A percentile compares a stretch with the other conserved stretches of the same genome.
Evolutionary conservation across 2,113 vertebrate genomes (phyloP).

Genomic region (Peromyscus maniculatus): DNA sequence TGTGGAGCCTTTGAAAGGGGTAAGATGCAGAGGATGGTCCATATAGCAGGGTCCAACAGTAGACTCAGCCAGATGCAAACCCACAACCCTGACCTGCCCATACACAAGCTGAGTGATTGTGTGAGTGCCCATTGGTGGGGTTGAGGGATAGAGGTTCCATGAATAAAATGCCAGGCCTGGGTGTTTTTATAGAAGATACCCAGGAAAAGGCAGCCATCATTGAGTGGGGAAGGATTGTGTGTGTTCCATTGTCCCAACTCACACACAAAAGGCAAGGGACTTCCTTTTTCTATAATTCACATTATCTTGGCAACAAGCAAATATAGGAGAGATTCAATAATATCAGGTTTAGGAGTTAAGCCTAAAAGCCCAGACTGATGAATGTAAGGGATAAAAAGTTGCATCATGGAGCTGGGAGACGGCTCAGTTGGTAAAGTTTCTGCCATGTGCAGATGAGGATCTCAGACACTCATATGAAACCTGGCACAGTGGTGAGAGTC

Average conservation of each 20-base stretch:
- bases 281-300: background rate
- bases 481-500: background rate
- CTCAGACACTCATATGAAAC: background rate
- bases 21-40: background rate
- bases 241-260: rapidly evolving
- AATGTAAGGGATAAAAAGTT: background rate
- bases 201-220: background rate
- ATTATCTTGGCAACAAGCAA: background rate
- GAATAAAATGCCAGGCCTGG: rapidly evolving
- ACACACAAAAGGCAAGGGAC: background rate
- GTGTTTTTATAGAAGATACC: no score
- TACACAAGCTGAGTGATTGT: background rate
- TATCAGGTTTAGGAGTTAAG: background rate
- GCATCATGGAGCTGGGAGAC: background rate
- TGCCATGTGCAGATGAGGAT: no score
- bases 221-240: rapidly evolving
- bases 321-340: background rate
- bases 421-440: no score
- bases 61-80: rapidly evolving
- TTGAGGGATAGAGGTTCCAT: rapidly evolving
- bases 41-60: no score
- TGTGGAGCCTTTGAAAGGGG: background rate
- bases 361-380: background rate
- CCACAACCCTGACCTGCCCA: rapidly evolving
- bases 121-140: rapidly evolving